Evolutionary conservation across 2,888 invertebrate species (phyloP), one percentile per base, ranked within the genome.

Genomic region (Ernsta delagoae): DNA sequence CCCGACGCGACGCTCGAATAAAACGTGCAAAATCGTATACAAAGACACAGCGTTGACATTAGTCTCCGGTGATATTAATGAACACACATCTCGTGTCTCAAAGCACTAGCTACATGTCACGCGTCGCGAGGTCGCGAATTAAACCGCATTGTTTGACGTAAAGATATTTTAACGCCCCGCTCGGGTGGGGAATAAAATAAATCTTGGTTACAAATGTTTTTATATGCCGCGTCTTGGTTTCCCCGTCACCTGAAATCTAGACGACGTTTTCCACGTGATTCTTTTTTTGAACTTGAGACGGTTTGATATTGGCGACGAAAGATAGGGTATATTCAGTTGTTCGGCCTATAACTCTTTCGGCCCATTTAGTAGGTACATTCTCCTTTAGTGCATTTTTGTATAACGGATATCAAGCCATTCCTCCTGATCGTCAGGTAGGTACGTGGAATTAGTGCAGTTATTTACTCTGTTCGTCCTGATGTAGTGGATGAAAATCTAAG

Each of bases 81-180:
- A 53, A 59, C 48, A 62, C 62, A 62, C 36, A 50, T 61, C 61
- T 48, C 48, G 34, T 36, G 62, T 9, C 50, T 16, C 53, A 50
- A 53, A 53, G 59, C 65, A 41, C 24, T 12, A 45, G 41, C n/a
- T 12, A 45, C 50, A 41, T 43, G 66, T 60, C 66, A 6, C 66
- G 41, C 41, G 53, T 59, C 50, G 50, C 59, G 60, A 54, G 60
- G 66, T 66, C 60, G 60, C 59, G 43, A 60, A 66, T 66, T 66
- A 66, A 60, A 60, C 66, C 66, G 16, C 66, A 60, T 41, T 66
- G 59, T 43, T 36, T 66, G 34, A 12, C 36, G 12, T 39, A 6
- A 31, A 54, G 24, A 34, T 54, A 31, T 54, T 54, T 50, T 50
- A 50, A 50, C 50, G 50, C 50, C 16, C 16, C 50, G 7, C 12